Conservation (phyloP, 1,140 invertebrate species). For the Orius insidiosus region DNA sequence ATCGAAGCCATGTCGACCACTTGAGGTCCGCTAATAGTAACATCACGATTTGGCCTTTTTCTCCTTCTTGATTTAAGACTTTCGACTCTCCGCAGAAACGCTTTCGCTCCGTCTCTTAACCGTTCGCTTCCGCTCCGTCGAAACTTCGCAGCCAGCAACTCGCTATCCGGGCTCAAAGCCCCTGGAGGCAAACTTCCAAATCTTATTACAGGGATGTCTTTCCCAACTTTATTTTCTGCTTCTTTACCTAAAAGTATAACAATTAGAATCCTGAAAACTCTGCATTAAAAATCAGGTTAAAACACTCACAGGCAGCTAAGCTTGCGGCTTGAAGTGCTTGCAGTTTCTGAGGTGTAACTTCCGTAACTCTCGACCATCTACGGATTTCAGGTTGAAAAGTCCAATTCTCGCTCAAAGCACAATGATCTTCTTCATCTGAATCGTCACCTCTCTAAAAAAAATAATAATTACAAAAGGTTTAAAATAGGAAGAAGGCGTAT, state of each 20-base stretch:
- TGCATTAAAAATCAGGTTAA: not conserved
- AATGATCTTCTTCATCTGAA: slow-evolving; percentile 78
- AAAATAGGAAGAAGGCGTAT: no score
- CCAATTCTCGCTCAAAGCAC: slow-evolving; percentile 87
- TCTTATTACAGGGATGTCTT: slow-evolving; percentile 3
- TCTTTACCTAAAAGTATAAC: slow-evolving; percentile 11
- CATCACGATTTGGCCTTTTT: slow-evolving; percentile 49
- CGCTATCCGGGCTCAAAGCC: slow-evolving; percentile 26
- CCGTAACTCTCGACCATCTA: slow-evolving; percentile 69
- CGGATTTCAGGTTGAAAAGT: slow-evolving; percentile 77
- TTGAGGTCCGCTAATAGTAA: slow-evolving; percentile 49
- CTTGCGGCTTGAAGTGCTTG: slow-evolving; percentile 24
- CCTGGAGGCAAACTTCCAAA: slow-evolving; percentile 28
- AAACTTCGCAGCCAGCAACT: slow-evolving; percentile 28
- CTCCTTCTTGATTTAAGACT: slow-evolving; percentile 58
- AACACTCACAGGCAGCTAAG: not conserved
- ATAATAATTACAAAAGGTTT: no score
- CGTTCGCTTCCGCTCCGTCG: slow-evolving; percentile 64
- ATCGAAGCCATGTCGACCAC: slow-evolving; percentile 51
- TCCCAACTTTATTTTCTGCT: not conserved
- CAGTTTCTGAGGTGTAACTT: slow-evolving; percentile 31
- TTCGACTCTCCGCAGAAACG: slow-evolving; percentile 60
- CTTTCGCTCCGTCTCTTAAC: slow-evolving; percentile 67
- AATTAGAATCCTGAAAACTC: not conserved
- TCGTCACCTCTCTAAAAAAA: slow-evolving; percentile 48